Evolutionary conservation across 2,797 vertebrate species (phyloP).

Genomic region (Diplodus sargus): DNA sequence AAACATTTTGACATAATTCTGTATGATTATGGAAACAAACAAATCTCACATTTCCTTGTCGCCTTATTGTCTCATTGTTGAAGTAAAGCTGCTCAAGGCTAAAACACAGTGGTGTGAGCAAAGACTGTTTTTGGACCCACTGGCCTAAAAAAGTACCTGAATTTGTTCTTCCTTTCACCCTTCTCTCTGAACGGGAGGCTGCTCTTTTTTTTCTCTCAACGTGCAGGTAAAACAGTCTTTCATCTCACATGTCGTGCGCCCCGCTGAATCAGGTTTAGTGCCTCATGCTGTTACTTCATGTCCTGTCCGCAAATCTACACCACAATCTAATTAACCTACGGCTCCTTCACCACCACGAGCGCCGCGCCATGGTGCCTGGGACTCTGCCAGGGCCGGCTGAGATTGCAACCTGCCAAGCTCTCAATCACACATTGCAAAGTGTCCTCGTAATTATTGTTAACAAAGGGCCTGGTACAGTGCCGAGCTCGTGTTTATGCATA

Average conservation of each 20-base stretch:
- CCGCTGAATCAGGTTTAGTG: constrained; percentile 37
- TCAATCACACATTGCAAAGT: constrained; percentile 45
- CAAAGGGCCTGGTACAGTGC: constrained; percentile 35
- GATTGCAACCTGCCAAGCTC: constrained; percentile 54
- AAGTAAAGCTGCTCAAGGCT: neutral
- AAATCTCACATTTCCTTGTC: neutral
- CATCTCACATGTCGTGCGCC: constrained; percentile 14
- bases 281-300: constrained; percentile 49
- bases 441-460: constrained; percentile 43
- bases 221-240: constrained; percentile 18
- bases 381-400: constrained; percentile 53
- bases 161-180: constrained; percentile 49
- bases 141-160: constrained; percentile 16
- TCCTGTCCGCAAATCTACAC: constrained; percentile 39
- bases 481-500: constrained; percentile 9
- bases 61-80: constrained; percentile 7
- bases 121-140: constrained; percentile 10
- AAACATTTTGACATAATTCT: neutral
- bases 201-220: constrained; percentile 12
- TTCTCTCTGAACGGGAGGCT: constrained; percentile 7
- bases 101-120: neutral
- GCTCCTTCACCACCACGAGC: constrained; percentile 33
- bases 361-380: constrained; percentile 42
- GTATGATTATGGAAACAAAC: neutral
- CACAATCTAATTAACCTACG: constrained; percentile 48